Conservation (phyloP, 2,888 invertebrate species). For the Thumatha senex region DNA sequence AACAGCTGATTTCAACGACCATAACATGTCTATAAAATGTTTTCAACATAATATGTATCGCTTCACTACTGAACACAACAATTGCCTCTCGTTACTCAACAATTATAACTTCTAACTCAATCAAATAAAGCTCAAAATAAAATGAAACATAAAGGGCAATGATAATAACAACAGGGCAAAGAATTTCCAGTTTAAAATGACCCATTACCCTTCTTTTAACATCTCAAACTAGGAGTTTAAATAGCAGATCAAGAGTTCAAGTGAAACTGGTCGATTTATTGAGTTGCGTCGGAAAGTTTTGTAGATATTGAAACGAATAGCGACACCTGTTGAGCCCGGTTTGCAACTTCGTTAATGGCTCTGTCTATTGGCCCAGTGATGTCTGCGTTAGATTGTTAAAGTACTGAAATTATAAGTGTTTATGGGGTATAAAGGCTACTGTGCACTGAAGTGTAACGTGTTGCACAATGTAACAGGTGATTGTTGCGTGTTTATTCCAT, state of each 20-base stretch:
- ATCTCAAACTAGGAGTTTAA: slow-evolving; percentile 24
- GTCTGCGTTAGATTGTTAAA: slow-evolving; percentile 46
- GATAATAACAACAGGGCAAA: slow-evolving; percentile 76
- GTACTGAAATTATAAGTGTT: slow-evolving; percentile 41
- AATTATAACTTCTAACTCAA: slow-evolving; percentile 44
- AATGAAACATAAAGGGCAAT: slow-evolving; percentile 55
- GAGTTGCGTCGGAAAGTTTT: slow-evolving; percentile 78
- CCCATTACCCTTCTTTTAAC: slow-evolving; percentile 36
- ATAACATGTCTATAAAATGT: slow-evolving; percentile 66
- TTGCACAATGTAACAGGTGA: slow-evolving; percentile 25
- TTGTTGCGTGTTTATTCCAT: slow-evolving; percentile 12
- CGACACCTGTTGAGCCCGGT: slow-evolving; percentile 76
- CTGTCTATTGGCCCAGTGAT: slow-evolving; percentile 59
- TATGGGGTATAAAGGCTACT: slow-evolving; percentile 33
- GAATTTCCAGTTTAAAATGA: slow-evolving; percentile 59
- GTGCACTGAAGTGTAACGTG: slow-evolving; percentile 17
- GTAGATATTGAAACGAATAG: slow-evolving; percentile 82
- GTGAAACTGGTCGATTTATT: slow-evolving; percentile 69
- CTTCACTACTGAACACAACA: slow-evolving; percentile 62
- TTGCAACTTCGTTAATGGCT: slow-evolving; percentile 75
- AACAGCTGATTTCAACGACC: slow-evolving; percentile 61
- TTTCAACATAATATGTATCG: slow-evolving; percentile 67
- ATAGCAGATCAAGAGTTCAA: slow-evolving; percentile 39
- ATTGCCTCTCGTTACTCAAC: slow-evolving; percentile 34
- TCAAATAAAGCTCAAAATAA: slow-evolving; percentile 59